These are phyloP conservation scores for Hofmannophila pseudospretella DNA, from an alignment of 2,888 invertebrate genomes.

Conservation along the genomic window DNA sequence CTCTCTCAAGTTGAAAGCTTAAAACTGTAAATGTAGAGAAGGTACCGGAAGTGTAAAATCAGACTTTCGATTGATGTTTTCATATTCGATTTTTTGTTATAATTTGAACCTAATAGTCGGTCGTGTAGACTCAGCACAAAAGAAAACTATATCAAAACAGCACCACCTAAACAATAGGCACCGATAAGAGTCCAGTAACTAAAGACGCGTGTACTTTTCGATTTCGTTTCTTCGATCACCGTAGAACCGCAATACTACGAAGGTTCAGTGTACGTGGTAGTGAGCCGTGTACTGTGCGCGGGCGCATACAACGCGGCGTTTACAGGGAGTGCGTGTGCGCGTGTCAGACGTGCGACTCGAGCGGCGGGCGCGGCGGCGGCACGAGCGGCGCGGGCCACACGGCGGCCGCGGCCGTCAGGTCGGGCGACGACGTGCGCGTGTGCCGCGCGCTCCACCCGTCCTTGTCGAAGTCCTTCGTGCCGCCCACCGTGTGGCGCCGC, in stretches of 20 bases:
- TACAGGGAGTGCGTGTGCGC: slow-evolving; percentile 31
- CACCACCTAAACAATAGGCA: slow-evolving; percentile 33
- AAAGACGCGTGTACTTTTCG: slow-evolving; percentile 5
- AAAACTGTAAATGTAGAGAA: slow-evolving; percentile 37
- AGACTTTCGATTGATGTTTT: slow-evolving; percentile 30
- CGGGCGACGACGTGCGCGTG: slow-evolving; percentile 79
- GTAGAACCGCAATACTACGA: neutral
- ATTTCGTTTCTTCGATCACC: neutral
- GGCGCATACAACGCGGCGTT: slow-evolving; percentile 32
- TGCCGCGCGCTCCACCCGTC: slow-evolving; percentile 79
- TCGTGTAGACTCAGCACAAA: slow-evolving; percentile 29
- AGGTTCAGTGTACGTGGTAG: neutral
- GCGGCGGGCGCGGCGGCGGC: slow-evolving; percentile 50
- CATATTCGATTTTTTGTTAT: slow-evolving; percentile 16
- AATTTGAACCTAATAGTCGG: slow-evolving; percentile 25
- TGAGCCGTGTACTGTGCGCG: slow-evolving; percentile 2
- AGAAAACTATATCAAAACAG: slow-evolving; percentile 31
- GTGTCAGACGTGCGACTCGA: slow-evolving; percentile 51
- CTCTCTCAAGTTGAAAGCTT: slow-evolving; percentile 62
- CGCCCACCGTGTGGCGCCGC: slow-evolving; percentile 94
- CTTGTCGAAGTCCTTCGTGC: slow-evolving; percentile 89
- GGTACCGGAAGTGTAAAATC: slow-evolving; percentile 28
- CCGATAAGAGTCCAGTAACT: slow-evolving; percentile 26
- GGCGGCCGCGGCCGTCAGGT: slow-evolving; percentile 60
- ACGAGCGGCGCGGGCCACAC: slow-evolving; percentile 48